A percentile compares a stretch with the other conserved stretches of the same genome.
Conservation (phyloP, 1,140 invertebrate genomes). For the Megalopta genalis region DNA sequence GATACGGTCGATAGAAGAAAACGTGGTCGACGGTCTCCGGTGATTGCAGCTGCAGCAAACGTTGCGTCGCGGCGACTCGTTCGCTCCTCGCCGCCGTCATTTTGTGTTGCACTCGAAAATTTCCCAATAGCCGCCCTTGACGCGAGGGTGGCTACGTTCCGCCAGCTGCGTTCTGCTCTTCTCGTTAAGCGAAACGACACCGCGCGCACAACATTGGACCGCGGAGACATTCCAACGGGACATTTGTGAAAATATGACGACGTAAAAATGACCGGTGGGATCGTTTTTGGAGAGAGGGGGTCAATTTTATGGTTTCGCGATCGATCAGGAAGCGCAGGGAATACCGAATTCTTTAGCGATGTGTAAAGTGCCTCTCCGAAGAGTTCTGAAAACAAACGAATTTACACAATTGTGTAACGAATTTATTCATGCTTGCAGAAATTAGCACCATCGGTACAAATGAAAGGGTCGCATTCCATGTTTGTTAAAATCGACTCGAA, state of each 20-base stretch:
- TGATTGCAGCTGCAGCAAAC: conserved; percentile 54
- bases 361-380: too few species aligned
- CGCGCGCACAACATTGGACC: conserved; percentile 20
- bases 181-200: conserved; percentile 53
- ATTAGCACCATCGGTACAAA: too few species aligned
- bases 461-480: too few species aligned
- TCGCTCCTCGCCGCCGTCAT: conserved; percentile 1
- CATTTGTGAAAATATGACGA: not conserved
- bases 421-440: too few species aligned
- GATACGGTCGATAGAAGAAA: conserved; percentile 72
- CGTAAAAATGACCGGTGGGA: conserved; percentile 1
- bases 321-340: too few species aligned
- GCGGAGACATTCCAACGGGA: not conserved
- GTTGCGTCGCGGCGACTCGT: conserved; percentile 20
- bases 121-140: not conserved
- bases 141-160: conserved; percentile 18
- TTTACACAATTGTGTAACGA: too few species aligned
- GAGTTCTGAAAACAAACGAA: too few species aligned
- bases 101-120: not conserved
- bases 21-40: conserved; percentile 48
- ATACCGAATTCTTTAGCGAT: too few species aligned
- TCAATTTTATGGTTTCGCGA: too few species aligned
- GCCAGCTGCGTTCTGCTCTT: conserved; percentile 13
- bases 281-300: too few species aligned
- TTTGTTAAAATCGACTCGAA: too few species aligned